Base-by-base conservation (phyloP, 1,140 invertebrate genomes). In the Globodera rostochiensis region DNA sequence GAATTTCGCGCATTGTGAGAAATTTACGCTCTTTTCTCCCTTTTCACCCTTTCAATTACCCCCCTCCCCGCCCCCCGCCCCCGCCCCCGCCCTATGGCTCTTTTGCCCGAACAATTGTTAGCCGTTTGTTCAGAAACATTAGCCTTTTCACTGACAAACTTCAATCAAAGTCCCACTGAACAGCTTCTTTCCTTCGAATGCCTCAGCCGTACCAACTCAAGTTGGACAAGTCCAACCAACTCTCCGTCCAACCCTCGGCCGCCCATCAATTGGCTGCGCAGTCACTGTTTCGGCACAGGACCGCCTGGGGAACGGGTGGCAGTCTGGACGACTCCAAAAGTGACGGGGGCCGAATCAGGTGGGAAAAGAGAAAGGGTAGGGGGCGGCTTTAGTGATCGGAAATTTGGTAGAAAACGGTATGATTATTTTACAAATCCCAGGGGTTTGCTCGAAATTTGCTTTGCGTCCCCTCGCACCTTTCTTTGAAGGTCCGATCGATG, bases 221-320 rank as follows among this genome's bases (percentile, higher is more conserved):
- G n/a, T 49, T 84, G 74, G 83, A 84, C 69, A 67, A 74, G 36
- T 75, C 71, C 46, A 73, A 73, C 50, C 80, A 84, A 70, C 70
- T 83, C 36, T 67, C 47, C 21, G 71, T 84, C 53, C 70, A 81
- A 21, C 25, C 76, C 13, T 79, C 83, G 7, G 80, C 82, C 57
- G 83, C 83, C 19, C 83, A 84, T 73, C 84, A 84, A 45, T 73
- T 85, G 6, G 83, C 82, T n/a, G 83, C 82, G 8, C 49, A 67
- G 49, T 36, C 69, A 36, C 49, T 83, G n/a, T 77, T 83, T 25
- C 74, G 78, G 36, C 82, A 84, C 46, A 83, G 80, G n/a, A 69
- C 78, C 69, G 74, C 78, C 64, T 49, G 69, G 36, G 25, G 21
- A 4, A 83, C 78, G 84, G 67, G 69, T 7, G n/a, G 69, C 11